Evolutionary conservation across 2,113 vertebrate species (phyloP).

Genomic region (Cichladusa arquata): DNA sequence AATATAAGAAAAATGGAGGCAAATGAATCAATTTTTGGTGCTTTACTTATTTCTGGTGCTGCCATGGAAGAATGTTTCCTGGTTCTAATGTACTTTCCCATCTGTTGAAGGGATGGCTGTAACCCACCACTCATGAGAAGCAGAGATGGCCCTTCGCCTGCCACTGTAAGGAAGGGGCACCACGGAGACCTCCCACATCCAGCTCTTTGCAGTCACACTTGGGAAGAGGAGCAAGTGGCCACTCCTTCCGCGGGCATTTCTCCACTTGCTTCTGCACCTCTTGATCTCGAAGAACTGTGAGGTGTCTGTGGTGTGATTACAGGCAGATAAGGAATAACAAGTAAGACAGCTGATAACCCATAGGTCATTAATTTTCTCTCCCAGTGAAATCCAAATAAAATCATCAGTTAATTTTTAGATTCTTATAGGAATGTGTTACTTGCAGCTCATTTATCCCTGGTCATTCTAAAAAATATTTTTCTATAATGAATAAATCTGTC

Average conservation of each 20-base stretch:
- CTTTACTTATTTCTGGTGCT: neutral
- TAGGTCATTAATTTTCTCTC: neutral
- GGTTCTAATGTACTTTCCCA: neutral
- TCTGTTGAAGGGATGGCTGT: neutral
- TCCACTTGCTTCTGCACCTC: neutral
- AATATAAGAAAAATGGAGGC: neutral
- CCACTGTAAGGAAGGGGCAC: neutral
- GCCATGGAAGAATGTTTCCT: rapidly evolving
- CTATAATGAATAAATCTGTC: neutral
- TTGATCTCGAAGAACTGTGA: neutral
- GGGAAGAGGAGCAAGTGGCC: neutral
- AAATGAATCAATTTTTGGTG: neutral
- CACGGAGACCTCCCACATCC: neutral
- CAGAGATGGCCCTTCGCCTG: neutral
- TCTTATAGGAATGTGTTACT: neutral
- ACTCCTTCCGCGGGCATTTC: neutral
- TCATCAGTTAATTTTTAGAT: neutral
- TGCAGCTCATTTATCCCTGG: neutral
- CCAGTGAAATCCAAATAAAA: neutral
- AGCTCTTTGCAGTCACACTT: neutral
- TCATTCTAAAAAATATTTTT: neutral
- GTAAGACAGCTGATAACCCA: neutral
- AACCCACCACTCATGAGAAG: neutral
- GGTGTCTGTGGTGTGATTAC: neutral
- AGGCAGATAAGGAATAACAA: neutral